Conservation (phyloP, 1,140 invertebrate genomes). For the Periplaneta americana region DNA sequence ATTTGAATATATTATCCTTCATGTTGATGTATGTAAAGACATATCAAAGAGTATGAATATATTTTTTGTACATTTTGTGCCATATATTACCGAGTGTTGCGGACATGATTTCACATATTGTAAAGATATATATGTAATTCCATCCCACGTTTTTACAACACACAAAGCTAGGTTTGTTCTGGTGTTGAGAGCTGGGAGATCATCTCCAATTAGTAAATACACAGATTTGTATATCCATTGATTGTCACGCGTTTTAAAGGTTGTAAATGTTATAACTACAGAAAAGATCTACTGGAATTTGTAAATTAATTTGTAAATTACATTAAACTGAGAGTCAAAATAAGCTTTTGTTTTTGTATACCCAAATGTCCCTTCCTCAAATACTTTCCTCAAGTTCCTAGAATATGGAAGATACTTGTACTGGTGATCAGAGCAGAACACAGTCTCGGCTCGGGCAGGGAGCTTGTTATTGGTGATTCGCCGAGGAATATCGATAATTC, state of each 20-base stretch:
- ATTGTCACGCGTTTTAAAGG: neutral
- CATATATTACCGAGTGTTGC: neutral
- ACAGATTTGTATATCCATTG: neutral
- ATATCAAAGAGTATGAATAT: neutral
- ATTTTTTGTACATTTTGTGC: neutral
- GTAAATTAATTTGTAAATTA: neutral
- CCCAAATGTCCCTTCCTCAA: too few species aligned
- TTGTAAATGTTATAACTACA: neutral
- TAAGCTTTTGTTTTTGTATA: neutral
- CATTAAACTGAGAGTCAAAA: neutral
- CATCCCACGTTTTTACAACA: neutral
- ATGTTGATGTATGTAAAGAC: neutral
- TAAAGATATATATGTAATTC: neutral
- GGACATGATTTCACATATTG: neutral
- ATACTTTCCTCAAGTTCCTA: too few species aligned
- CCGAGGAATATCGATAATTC: too few species aligned
- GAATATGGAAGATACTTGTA: too few species aligned
- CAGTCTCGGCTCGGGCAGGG: too few species aligned
- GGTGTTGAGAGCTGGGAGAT: neutral
- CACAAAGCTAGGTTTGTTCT: neutral
- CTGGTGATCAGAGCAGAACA: too few species aligned
- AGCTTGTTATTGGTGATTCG: too few species aligned
- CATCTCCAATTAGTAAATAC: neutral
- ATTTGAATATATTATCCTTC: neutral
- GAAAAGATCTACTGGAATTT: neutral